These are phyloP conservation scores for Diploptera punctata DNA, from an alignment of 2,888 invertebrate species.

Conservation along the genomic window DNA sequence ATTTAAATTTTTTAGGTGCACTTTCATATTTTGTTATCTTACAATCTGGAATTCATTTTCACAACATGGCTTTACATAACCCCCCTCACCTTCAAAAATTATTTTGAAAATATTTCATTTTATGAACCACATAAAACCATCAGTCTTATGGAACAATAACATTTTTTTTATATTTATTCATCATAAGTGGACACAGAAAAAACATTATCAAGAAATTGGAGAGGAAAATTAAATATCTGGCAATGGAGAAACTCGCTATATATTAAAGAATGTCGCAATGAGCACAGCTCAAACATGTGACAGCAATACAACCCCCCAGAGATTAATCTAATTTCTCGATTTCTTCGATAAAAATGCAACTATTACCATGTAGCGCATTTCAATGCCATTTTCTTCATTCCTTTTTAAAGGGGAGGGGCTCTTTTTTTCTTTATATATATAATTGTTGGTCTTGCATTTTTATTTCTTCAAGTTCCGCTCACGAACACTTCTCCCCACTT, in stretches of 20 bases:
- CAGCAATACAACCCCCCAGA: not conserved
- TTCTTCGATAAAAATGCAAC: not conserved
- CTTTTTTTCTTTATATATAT: too few species aligned
- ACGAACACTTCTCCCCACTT: conserved; percentile 20
- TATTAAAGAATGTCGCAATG: not conserved
- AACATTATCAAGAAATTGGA: conserved; percentile 14
- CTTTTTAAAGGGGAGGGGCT: conserved; percentile 19
- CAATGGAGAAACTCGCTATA: not conserved
- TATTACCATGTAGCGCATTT: not conserved
- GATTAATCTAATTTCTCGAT: not conserved
- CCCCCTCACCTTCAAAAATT: conserved; percentile 25
- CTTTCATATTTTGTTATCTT: conserved; percentile 20
- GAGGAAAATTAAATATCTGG: conserved; percentile 7
- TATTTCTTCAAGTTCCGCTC: conserved; percentile 23
- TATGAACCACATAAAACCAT: not conserved
- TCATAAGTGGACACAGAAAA: conserved; percentile 13
- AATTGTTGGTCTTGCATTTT: conserved; percentile 23
- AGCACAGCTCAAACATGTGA: conserved; percentile 20
- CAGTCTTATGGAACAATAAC: not conserved
- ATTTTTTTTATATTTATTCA: not conserved
- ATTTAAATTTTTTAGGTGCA: conserved; percentile 20
- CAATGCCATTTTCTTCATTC: not conserved
- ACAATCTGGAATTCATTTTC: conserved; percentile 17
- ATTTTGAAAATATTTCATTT: conserved; percentile 20
- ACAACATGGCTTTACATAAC: not conserved